phyloP scores from a whole-genome alignment of 2,888 invertebrate species.

The Molanna angustata region DNA sequence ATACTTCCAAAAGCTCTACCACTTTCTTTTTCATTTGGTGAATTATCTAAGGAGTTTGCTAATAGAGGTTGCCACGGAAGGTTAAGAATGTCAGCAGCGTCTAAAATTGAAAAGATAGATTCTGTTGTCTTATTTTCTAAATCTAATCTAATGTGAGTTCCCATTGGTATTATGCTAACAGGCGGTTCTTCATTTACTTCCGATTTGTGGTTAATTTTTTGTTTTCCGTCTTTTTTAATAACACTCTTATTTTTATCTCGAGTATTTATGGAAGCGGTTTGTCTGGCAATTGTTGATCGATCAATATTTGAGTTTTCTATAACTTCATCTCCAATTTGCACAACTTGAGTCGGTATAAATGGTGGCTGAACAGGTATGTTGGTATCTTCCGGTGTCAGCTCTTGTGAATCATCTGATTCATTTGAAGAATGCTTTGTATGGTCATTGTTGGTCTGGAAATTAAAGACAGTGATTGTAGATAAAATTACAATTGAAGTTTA shows the following conservation, averaged over 20 bases:
- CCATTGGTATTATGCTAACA: constrained; percentile 44
- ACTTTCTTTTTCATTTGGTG: constrained; percentile 44
- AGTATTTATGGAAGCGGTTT: constrained; percentile 19
- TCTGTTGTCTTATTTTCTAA: constrained; percentile 38
- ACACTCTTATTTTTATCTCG: constrained; percentile 31
- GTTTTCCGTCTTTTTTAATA: constrained; percentile 21
- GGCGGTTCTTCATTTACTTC: constrained; percentile 38
- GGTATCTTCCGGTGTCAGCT: constrained; percentile 21
- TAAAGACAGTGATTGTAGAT: no score
- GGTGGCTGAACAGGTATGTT: constrained; percentile 32
- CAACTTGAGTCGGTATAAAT: constrained; percentile 43
- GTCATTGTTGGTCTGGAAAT: constrained; percentile 23
- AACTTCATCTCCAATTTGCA: constrained; percentile 43
- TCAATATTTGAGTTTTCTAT: constrained; percentile 33
- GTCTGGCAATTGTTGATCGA: background rate
- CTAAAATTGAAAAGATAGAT: constrained; percentile 44
- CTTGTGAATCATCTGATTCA: constrained; percentile 18
- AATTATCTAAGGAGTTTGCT: constrained; percentile 46
- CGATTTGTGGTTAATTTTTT: constrained; percentile 10
- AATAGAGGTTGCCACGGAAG: constrained; percentile 55
- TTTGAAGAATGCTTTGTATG: constrained; percentile 14
- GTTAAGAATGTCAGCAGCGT: constrained; percentile 48
- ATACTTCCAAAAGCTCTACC: constrained; percentile 64
- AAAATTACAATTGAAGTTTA: no score
- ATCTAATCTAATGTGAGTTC: constrained; percentile 40